Base-by-base conservation (phyloP, 2,113 vertebrate genomes). In the Synchiropus splendidus region DNA sequence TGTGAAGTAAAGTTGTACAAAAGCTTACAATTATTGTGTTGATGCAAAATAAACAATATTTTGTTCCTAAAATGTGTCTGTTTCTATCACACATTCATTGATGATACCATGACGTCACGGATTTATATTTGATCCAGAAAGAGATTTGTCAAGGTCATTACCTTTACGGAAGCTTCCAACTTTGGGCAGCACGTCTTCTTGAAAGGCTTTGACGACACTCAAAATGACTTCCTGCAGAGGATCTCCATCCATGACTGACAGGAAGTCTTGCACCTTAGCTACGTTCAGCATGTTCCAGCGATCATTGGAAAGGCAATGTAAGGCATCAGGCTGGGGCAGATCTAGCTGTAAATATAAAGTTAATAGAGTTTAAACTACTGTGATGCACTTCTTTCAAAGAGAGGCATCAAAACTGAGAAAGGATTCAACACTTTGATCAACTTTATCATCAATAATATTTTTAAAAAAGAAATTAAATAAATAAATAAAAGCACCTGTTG, bases 281-380 rank as follows among this genome's bases (percentile, higher is more conserved):
- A 88, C 39, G 0, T 81, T 89, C 42, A 70, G 65, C 58, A 92
- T 74, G 57, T 80, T 87, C 91, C 90, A 94, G 18, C 84, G 77
- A 52, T 75, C 85, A 18, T 78, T 16, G 75, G 78, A 41, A 77
- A n/a, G n/a, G n/a, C n/a, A n/a, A n/a, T n/a, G 72, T 16, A 95
- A 78, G 27, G 48, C 66, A 43, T 51, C 57, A 48, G 82, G 32
- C 16, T 79, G 71, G 3, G 86, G 82, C 41, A 87, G 83, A 18
- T 48, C 61, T 63, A 92, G 86, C 74, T 84, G 16, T 10, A 45
- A 48, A 31, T 5, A 34, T 18, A 10, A 31, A 39, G 12, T 5
- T 39, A 4, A 27, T 8, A 27, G 21, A 27, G 21, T 27, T 27
- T 27, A 27, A 5, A 27, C 21, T 27, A n/a, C n/a, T n/a, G n/a